Base-by-base conservation (phyloP, 2,797 vertebrate species). In the Garrulus glandarius region DNA sequence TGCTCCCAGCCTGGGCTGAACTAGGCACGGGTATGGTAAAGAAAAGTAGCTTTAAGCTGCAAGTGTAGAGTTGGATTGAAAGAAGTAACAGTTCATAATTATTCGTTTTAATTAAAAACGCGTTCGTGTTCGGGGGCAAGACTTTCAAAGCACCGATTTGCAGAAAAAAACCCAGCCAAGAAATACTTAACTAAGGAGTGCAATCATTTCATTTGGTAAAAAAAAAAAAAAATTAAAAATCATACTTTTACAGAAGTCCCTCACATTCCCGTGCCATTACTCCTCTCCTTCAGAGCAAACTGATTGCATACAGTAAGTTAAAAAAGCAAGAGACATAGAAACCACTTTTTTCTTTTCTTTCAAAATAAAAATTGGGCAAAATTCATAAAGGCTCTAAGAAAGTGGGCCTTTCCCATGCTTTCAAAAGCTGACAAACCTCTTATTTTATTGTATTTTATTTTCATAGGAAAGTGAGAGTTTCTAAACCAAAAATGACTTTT, bases 391-490 rank as follows among this genome's bases (percentile, higher is more conserved):
- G 26, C 32, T 71, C 5, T 67, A 29, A 86, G 27, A 67, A 92
- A 64, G 27, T 5, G 36, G 57, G 65, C 15, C 24, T 93, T 95
- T 86, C 37, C 39, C 10, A 11, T 27, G 32, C 17, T 89, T 93
- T 72, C 32, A 82, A 87, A 84, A 82, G 63, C 59, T 82, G 32
- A 87, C 21, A 82, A 84, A 82, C 52, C 8, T 71, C 14, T 72
- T 53, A 8, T 59, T 91, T 41, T 41, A 41, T 41, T 41, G 46
- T 52, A 60, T 57, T 92, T 79, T 87, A 76, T 9, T 95, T 92
- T 44, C 75, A 95, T 7, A 82, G 60, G 49, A 89, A 92, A 84
- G 67, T 36, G 2, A 65, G 50, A 88, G 10, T 32, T 89, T 84
- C 83, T 80, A 60, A 75, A 87, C n/a, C 2, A 72, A 89, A 77